phyloP scores from a whole-genome alignment of 2,888 invertebrate genomes.

The Cryptophagus acutangulus region DNA sequence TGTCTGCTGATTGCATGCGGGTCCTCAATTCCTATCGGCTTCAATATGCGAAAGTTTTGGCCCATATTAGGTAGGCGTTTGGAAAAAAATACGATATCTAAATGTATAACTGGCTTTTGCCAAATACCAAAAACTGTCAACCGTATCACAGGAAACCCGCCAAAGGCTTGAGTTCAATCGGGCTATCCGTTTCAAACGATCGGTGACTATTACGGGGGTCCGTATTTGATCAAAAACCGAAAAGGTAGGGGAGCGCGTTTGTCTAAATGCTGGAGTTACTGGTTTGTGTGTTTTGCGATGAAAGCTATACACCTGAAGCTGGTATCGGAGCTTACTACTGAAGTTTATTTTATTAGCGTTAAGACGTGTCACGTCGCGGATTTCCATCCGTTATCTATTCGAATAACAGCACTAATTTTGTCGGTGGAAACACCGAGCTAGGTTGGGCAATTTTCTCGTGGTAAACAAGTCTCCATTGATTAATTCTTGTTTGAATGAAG shows the following conservation, averaged over 20 bases:
- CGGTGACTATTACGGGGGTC: slow-evolving; percentile 27
- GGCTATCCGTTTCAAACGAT: slow-evolving; percentile 17
- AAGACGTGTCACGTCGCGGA: slow-evolving; percentile 21
- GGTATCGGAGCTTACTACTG: slow-evolving; percentile 20
- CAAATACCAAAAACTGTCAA: slow-evolving; percentile 15
- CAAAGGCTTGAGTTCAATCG: slow-evolving; percentile 13
- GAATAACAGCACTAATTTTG: slow-evolving; percentile 22
- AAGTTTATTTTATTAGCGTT: too few species aligned
- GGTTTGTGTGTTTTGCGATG: slow-evolving; percentile 26
- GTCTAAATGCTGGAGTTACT: slow-evolving; percentile 20
- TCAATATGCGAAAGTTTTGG: slow-evolving; percentile 21
- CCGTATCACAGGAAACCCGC: slow-evolving; percentile 24
- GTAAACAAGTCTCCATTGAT: background rate
- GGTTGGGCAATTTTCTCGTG: slow-evolving; percentile 11
- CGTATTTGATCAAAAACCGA: slow-evolving; percentile 18
- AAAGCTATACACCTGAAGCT: slow-evolving; percentile 25
- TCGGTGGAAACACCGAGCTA: slow-evolving; percentile 15
- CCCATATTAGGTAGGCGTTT: slow-evolving; percentile 18
- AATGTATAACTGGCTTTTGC: slow-evolving; percentile 23
- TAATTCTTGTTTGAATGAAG: background rate
- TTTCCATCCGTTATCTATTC: slow-evolving; percentile 12
- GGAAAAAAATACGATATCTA: slow-evolving; percentile 5
- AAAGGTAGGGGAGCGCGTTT: slow-evolving; percentile 14
- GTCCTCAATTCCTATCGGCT: slow-evolving; percentile 17
- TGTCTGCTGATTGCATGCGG: slow-evolving; percentile 20